A percentile compares a stretch with the other conserved stretches of the same genome.
Conservation (phyloP, 2,113 vertebrate genomes). For the Equus przewalskii region DNA sequence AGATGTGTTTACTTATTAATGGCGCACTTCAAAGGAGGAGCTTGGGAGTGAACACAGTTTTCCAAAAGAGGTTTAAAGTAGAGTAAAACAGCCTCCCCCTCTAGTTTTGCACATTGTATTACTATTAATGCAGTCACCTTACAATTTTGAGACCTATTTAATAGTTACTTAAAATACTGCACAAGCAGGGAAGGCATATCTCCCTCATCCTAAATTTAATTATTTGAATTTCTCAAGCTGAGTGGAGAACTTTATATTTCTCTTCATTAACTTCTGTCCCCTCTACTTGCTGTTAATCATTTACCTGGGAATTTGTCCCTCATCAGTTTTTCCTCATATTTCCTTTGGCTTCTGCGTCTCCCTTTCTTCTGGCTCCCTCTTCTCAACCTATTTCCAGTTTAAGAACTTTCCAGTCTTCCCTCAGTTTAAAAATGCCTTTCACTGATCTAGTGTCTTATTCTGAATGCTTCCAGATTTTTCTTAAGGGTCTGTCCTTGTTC, state of each 20-base stretch:
- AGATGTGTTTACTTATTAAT: conserved; percentile 5
- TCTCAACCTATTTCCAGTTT: neutral
- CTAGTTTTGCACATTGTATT: conserved; percentile 33
- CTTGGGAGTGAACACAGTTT: neutral
- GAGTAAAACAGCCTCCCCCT: neutral
- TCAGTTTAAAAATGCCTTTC: neutral
- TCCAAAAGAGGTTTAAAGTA: conserved; percentile 41
- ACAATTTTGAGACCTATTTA: neutral
- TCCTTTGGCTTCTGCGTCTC: conserved; percentile 47
- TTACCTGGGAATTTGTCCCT: neutral
- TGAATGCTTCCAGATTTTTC: neutral
- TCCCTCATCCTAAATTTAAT: conserved; percentile 33
- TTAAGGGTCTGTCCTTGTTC: neutral
- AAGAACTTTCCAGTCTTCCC: conserved; percentile 33
- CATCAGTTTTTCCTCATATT: neutral
- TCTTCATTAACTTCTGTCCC: neutral
- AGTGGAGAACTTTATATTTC: neutral
- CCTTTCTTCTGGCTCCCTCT: neutral
- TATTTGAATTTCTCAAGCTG: neutral
- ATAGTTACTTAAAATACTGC: neutral
- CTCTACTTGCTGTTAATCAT: neutral
- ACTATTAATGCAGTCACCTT: neutral
- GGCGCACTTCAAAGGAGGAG: neutral
- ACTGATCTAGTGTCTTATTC: neutral
- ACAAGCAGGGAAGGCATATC: neutral